A percentile compares a stretch with the other conserved stretches of the same genome.
These are phyloP conservation scores for Elysia crispata DNA, from an alignment of 2,888 invertebrate species.

Conservation along the genomic window DNA sequence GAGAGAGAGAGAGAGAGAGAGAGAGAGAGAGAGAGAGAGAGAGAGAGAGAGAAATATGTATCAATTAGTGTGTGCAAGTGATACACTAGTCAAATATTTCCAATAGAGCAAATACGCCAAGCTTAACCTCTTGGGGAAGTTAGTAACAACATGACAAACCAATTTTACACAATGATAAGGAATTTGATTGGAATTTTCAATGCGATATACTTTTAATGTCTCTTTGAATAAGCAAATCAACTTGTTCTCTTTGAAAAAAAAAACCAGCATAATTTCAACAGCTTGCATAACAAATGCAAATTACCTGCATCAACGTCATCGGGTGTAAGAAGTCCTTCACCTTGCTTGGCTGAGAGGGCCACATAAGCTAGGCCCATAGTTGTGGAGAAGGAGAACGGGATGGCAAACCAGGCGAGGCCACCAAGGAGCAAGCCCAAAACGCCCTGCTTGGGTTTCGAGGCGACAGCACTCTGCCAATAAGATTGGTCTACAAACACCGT, in stretches of 20 bases:
- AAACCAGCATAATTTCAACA: not conserved
- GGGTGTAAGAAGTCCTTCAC: constrained; percentile 62
- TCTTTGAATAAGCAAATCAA: not conserved
- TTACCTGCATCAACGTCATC: constrained; percentile 69
- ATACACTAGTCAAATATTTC: too few species aligned
- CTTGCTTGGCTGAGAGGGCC: constrained; percentile 67
- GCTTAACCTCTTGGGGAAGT: too few species aligned
- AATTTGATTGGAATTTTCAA: too few species aligned
- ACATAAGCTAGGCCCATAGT: constrained; percentile 76
- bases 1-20: too few species aligned
- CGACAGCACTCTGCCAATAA: constrained; percentile 77
- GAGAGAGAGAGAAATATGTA: too few species aligned
- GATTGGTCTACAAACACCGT: constrained; percentile 78
- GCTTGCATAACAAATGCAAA: not conserved
- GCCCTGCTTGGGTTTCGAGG: constrained; percentile 75
- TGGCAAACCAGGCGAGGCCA: constrained; percentile 76
- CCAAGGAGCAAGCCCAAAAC: constrained; percentile 76
- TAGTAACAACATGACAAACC: too few species aligned
- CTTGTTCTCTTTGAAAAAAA: not conserved
- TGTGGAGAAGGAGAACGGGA: constrained; percentile 77
- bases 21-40: too few species aligned
- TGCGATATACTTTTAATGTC: too few species aligned
- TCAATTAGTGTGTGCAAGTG: too few species aligned
- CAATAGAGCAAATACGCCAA: too few species aligned
- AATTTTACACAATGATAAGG: too few species aligned